Base-by-base conservation (phyloP, 2,113 vertebrate genomes). In the Cisticola juncidis region DNA sequence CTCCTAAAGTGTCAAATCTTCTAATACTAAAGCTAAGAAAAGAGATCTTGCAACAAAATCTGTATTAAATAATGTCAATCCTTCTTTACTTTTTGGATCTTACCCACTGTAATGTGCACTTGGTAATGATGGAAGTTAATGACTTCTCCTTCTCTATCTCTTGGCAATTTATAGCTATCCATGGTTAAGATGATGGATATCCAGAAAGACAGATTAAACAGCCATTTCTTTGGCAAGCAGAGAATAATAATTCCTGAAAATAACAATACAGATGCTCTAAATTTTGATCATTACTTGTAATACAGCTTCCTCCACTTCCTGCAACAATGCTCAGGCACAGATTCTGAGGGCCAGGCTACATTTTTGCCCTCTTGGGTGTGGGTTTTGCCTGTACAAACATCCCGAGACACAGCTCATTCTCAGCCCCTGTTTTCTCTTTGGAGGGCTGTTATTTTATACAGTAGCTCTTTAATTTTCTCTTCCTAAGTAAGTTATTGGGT, bases 261-360 rank as follows among this genome's bases (percentile, higher is more conserved):
- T 35, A 96, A 88, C 82, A 93, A 90, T 78, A 71, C 31, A 74
- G 61, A 73, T 2, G 2, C 48, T 71, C 79, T 95, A 71, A 86
- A 92, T 84, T 96, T 96, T 95, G 64, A 92, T 88, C 62, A 83
- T 86, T 93, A 47, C 72, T 90, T 92, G 90, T 96, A 93, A 86
- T 9, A 57, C 25, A 64, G 65, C 50, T 95, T 96, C 90, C 92
- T 96, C 40, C 12, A 28, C 60, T 95, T 96, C 95, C 92, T 88
- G 90, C 77, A 93, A 68, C 64, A 74, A 81, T 2, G 18, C 90
- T 64, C 72, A 81, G 90, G 48, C 2, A 3, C 50, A 86, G 73
- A 78, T 76, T 87, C 53, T 71, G 56, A 83, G 56, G 81, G 48
- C 22, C 40, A 82, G 71, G 60, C 62, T 53, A 44, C 35, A 35